Percentiles rank a stretch among this genome's conserved stretches.
phyloP scores from a whole-genome alignment of 2,888 invertebrate genomes.

The Parthenolecanium corni region DNA sequence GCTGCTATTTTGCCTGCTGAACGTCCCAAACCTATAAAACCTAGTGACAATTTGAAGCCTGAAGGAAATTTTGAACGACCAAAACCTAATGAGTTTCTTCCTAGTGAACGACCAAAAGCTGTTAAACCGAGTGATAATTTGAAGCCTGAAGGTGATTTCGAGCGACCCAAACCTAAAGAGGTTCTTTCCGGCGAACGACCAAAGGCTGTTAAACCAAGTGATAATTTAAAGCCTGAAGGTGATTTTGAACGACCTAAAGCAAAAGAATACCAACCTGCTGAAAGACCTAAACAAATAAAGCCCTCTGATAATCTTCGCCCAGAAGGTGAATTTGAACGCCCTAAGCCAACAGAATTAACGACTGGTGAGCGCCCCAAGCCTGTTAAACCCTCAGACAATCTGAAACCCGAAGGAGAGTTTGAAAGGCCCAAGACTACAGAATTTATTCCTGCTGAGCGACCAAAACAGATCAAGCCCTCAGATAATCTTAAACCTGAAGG shows the following conservation, averaged over 20 bases:
- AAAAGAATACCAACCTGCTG: constrained; percentile 36
- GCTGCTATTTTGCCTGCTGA: constrained; percentile 41
- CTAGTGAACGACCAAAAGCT: constrained; percentile 44
- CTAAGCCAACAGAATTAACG: constrained; percentile 40
- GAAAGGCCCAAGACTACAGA: constrained; percentile 39
- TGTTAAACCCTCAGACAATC: constrained; percentile 44
- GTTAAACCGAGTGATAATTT: constrained; percentile 43
- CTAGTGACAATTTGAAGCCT: constrained; percentile 44
- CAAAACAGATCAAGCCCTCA: constrained; percentile 41
- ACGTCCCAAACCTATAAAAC: constrained; percentile 39
- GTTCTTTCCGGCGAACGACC: constrained; percentile 42
- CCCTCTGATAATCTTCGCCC: constrained; percentile 51
- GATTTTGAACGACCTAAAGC: constrained; percentile 37
- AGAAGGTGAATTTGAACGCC: constrained; percentile 49
- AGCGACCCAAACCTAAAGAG: constrained; percentile 37
- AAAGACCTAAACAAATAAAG: constrained; percentile 42
- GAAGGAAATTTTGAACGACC: constrained; percentile 43
- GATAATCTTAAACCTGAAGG: constrained; percentile 45
- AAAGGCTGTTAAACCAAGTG: constrained; percentile 43
- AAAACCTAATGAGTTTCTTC: constrained; percentile 41
- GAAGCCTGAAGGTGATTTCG: constrained; percentile 48
- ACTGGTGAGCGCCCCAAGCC: constrained; percentile 45
- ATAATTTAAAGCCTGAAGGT: constrained; percentile 46
- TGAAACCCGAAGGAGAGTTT: constrained; percentile 43
- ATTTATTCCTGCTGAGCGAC: constrained; percentile 39